A percentile compares a stretch with the other conserved stretches of the same genome.
Evolutionary conservation across 2,888 invertebrate species (phyloP).

Genomic region (Melanchra persicariae): DNA sequence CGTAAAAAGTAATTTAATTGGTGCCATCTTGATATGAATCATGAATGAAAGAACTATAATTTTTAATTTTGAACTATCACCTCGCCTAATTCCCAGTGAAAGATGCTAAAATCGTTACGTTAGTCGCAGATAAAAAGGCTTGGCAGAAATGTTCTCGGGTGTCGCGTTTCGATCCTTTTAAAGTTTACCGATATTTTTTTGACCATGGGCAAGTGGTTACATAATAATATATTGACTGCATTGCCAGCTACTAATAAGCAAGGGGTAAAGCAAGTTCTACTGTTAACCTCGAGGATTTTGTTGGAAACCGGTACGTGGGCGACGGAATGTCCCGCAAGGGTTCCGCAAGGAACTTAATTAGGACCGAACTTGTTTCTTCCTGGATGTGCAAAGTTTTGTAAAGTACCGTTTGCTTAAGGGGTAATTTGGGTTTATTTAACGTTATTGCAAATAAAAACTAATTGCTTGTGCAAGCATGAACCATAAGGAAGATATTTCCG

Average conservation of each 20-base stretch:
- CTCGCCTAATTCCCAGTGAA: slow-evolving; percentile 37
- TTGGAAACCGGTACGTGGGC: slow-evolving; percentile 62
- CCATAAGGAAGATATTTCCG: slow-evolving; percentile 44
- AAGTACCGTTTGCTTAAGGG: slow-evolving; percentile 31
- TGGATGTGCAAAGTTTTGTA: slow-evolving; percentile 44
- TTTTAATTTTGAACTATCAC: slow-evolving; percentile 47
- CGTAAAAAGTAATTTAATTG: slow-evolving; percentile 53
- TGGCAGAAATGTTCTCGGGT: slow-evolving; percentile 9
- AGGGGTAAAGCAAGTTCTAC: slow-evolving; percentile 46
- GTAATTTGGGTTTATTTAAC: slow-evolving; percentile 35
- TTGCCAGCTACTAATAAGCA: slow-evolving; percentile 59
- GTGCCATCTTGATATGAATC: slow-evolving; percentile 57
- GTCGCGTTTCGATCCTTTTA: slow-evolving; percentile 1
- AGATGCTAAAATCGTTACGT: slow-evolving; percentile 12
- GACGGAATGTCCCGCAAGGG: slow-evolving; percentile 45
- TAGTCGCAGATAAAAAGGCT: slow-evolving; percentile 8
- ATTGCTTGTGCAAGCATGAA: slow-evolving; percentile 34
- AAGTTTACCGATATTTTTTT: slow-evolving; percentile 28
- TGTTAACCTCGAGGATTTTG: slow-evolving; percentile 53
- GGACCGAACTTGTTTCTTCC: slow-evolving; percentile 48
- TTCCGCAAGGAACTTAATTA: slow-evolving; percentile 43
- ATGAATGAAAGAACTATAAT: slow-evolving; percentile 46
- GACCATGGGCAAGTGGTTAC: slow-evolving; percentile 36
- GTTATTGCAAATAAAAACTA: slow-evolving; percentile 46
- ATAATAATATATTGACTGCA: slow-evolving; percentile 26